Conservation (phyloP, 2,113 vertebrate species). For the Planiliza haematocheilus region DNA sequence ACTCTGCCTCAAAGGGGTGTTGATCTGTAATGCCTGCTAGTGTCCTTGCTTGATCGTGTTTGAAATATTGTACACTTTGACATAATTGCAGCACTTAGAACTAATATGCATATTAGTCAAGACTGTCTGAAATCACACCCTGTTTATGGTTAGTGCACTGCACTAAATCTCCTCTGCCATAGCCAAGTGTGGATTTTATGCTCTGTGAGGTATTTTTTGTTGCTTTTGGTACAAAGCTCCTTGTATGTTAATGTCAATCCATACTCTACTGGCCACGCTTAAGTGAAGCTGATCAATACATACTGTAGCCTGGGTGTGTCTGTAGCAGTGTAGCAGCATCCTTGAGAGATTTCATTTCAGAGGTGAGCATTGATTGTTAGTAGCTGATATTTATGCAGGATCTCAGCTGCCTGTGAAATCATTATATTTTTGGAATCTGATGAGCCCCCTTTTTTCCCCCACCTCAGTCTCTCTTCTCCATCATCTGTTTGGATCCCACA, state of each 20-base stretch:
- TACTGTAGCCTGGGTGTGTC: not conserved
- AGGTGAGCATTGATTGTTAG: not conserved
- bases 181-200: slow-evolving; percentile 1
- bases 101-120: not conserved
- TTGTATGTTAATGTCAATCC: not conserved
- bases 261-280: not conserved
- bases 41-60: not conserved
- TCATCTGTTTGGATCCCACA: slow-evolving; percentile 31
- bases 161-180: not conserved
- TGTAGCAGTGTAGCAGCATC: slow-evolving; percentile 1
- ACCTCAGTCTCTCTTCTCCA: slow-evolving; percentile 1
- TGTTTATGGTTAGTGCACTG: not conserved
- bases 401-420: slow-evolving; percentile 32
- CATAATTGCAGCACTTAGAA: not conserved
- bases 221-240: not conserved
- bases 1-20: not conserved
- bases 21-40: not conserved
- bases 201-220: not conserved
- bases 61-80: not conserved
- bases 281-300: not conserved
- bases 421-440: slow-evolving; percentile 58
- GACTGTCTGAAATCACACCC: not conserved
- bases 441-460: slow-evolving; percentile 26
- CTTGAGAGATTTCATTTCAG: slow-evolving; percentile 13
- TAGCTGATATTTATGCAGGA: slow-evolving; percentile 15